A percentile compares a stretch with the other conserved stretches of the same genome.
phyloP scores from a whole-genome alignment of 2,797 vertebrate genomes.

The Aphelocoma californica region DNA sequence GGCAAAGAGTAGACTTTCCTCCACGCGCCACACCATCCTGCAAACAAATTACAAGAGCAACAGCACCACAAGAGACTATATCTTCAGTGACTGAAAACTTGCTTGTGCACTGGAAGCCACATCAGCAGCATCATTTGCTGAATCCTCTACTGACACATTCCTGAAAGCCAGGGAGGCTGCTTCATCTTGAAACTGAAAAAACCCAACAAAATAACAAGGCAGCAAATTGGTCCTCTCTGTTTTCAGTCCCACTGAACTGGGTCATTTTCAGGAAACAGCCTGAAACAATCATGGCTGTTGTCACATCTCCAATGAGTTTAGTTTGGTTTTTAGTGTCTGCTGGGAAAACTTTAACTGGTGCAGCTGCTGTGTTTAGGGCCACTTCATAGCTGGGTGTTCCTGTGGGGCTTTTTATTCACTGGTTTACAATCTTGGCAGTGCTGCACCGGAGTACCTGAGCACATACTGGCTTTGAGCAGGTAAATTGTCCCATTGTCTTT shows the following conservation, averaged over 20 bases:
- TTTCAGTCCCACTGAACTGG: neutral
- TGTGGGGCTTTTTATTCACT: neutral
- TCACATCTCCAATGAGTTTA: neutral
- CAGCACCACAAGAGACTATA: neutral
- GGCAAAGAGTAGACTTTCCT: neutral
- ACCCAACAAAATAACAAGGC: neutral
- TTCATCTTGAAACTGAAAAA: neutral
- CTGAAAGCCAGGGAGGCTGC: neutral
- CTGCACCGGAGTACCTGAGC: neutral
- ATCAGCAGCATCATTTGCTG: neutral
- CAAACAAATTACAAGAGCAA: neutral
- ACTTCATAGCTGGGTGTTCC: neutral
- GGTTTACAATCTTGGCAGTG: neutral
- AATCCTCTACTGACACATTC: neutral
- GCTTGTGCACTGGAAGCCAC: neutral
- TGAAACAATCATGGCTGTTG: constrained; percentile 27
- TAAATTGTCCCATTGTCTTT: neutral
- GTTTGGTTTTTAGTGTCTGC: constrained; percentile 6
- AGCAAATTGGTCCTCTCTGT: neutral
- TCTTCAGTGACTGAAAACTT: neutral
- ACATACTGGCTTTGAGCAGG: neutral
- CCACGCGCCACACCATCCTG: neutral
- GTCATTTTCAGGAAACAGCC: constrained; percentile 11
- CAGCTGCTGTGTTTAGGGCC: constrained; percentile 17
- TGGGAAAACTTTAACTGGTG: neutral